A percentile compares a stretch with the other conserved stretches of the same genome.
These are phyloP conservation scores for Panulirus ornatus DNA, from an alignment of 1,140 invertebrate genomes.

Conservation along the genomic window DNA sequence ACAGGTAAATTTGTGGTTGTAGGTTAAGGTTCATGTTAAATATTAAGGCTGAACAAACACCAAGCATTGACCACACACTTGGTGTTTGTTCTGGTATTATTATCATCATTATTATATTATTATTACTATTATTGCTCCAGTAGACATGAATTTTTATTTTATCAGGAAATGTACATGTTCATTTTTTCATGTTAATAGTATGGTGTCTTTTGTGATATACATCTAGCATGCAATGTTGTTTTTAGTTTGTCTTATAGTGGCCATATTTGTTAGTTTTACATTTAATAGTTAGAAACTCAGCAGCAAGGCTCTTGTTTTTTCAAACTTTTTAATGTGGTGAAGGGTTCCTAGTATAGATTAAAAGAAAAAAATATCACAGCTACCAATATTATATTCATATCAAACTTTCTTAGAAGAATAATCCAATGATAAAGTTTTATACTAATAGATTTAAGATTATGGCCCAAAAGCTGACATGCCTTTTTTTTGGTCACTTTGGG, in stretches of 20 bases:
- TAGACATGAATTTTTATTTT: slow-evolving; percentile 73
- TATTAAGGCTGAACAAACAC: slow-evolving; percentile 68
- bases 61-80: slow-evolving; percentile 65
- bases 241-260: slow-evolving; percentile 70
- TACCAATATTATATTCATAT: slow-evolving; percentile 72
- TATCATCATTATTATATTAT: slow-evolving; percentile 58
- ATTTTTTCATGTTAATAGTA: slow-evolving; percentile 70
- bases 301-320: slow-evolving; percentile 70
- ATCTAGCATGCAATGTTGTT: slow-evolving; percentile 71
- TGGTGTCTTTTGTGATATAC: slow-evolving; percentile 72
- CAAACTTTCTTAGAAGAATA: slow-evolving; percentile 70
- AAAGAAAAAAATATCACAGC: slow-evolving; percentile 67
- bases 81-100: slow-evolving; percentile 66
- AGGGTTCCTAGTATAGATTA: slow-evolving; percentile 72
- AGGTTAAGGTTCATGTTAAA: slow-evolving; percentile 62
- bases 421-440: slow-evolving; percentile 72
- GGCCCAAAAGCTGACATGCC: slow-evolving; percentile 23
- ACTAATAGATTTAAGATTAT: slow-evolving; percentile 66
- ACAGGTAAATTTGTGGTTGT: slow-evolving; percentile 55
- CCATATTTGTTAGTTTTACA: slow-evolving; percentile 73
- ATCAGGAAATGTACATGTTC: slow-evolving; percentile 72
- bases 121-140: slow-evolving; percentile 68
- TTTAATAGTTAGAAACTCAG: slow-evolving; percentile 68
- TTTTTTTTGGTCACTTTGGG: slow-evolving; percentile 40
- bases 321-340: slow-evolving; percentile 72